Evolutionary conservation across 2,888 invertebrate genomes (phyloP).

Genomic region (Hylaea fasciaria): DNA sequence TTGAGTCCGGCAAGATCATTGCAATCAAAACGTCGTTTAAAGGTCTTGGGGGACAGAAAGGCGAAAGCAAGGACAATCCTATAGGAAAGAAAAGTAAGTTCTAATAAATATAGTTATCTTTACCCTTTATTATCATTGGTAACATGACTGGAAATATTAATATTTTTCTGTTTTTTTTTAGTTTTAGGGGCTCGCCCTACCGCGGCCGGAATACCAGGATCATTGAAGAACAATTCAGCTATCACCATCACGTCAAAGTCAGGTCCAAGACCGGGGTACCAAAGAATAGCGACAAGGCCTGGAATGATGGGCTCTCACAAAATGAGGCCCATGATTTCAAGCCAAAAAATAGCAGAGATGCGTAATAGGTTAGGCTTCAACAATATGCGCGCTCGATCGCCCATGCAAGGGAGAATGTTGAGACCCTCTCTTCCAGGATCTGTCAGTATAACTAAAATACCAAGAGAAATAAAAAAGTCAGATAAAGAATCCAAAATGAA

Average conservation of each 20-base stretch:
- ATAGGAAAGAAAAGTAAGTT: constrained; percentile 75
- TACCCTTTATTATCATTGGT: neutral
- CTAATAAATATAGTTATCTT: neutral
- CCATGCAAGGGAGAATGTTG: constrained; percentile 62
- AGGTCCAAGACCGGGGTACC: constrained; percentile 67
- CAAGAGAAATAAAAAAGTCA: constrained; percentile 63
- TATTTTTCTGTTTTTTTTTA: constrained; percentile 46
- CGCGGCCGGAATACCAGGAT: constrained; percentile 74
- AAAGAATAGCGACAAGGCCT: constrained; percentile 70
- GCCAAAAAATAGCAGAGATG: constrained; percentile 76
- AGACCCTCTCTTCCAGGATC: constrained; percentile 73
- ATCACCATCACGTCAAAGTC: constrained; percentile 85
- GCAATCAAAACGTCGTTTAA: constrained; percentile 93
- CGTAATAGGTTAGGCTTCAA: constrained; percentile 69
- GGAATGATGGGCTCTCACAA: constrained; percentile 67
- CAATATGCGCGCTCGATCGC: constrained; percentile 66
- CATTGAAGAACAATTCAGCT: constrained; percentile 86
- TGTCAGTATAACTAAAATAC: constrained; percentile 77
- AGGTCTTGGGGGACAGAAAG: constrained; percentile 80
- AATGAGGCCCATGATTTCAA: constrained; percentile 69
- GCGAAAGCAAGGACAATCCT: constrained; percentile 70
- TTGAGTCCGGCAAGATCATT: constrained; percentile 97
- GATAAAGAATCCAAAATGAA: constrained; percentile 55
- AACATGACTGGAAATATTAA: neutral
- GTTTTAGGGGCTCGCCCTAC: constrained; percentile 72